These are phyloP conservation scores for Oligia strigilis DNA, from an alignment of 2,888 invertebrate genomes.

Conservation along the genomic window DNA sequence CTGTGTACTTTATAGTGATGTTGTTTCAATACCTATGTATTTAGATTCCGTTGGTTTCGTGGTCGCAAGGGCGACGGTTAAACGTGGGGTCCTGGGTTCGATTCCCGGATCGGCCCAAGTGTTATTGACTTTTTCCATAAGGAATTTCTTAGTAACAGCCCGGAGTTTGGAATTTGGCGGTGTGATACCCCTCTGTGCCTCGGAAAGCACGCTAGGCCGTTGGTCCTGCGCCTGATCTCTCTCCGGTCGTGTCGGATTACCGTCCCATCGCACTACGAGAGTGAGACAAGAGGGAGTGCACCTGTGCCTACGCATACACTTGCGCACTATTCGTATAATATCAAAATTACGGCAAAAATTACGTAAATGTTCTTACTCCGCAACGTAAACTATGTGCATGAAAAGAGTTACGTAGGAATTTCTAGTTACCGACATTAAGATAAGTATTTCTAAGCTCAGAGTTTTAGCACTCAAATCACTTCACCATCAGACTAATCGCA, in stretches of 20 bases:
- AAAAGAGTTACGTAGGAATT: neutral
- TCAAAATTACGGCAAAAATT: too few relatives aligned
- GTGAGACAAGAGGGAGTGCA: neutral
- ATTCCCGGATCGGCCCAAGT: neutral
- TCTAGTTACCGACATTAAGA: neutral
- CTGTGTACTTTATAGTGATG: neutral
- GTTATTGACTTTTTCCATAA: neutral
- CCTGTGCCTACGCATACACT: neutral
- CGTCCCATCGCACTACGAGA: neutral
- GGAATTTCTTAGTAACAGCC: neutral
- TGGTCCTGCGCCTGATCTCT: neutral
- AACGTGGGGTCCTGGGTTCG: neutral
- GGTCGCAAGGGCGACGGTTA: neutral
- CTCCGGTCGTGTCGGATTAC: neutral
- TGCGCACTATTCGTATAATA: too few relatives aligned
- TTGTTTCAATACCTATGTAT: neutral
- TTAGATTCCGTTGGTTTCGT: neutral
- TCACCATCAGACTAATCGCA: conserved; percentile 56
- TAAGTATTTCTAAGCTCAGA: neutral
- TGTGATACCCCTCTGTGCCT: neutral
- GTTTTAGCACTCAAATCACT: conserved; percentile 23
- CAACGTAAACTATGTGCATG: neutral
- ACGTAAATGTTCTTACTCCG: neutral
- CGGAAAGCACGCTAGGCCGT: neutral
- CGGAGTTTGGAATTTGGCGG: neutral